Percentiles rank a stretch among this genome's conserved stretches.
Evolutionary conservation across 2,888 invertebrate species (phyloP).

Genomic region (Drosophila barbarae): DNA sequence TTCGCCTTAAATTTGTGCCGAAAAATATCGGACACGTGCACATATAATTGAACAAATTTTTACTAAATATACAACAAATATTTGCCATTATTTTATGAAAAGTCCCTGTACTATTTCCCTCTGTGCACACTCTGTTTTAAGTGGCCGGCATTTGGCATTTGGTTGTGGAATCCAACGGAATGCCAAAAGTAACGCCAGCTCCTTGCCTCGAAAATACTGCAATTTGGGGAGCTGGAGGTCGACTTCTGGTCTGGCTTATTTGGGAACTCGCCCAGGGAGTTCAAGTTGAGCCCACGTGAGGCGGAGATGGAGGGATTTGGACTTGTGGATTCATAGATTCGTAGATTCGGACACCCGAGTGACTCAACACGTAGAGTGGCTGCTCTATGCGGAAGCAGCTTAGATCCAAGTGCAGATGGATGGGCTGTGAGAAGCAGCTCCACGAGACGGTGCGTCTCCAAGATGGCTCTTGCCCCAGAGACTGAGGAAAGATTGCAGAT

Average conservation of each 20-base stretch:
- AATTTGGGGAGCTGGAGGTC: conserved; percentile 39
- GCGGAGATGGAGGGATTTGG: not conserved
- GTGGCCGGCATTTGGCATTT: conserved; percentile 58
- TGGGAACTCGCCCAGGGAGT: conserved; percentile 29
- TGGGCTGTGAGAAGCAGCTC: conserved; percentile 14
- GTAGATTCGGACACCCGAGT: not conserved
- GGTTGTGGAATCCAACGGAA: conserved; percentile 61
- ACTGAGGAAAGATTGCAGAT: conserved; percentile 9
- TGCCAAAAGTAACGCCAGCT: conserved; percentile 44
- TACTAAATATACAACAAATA: too few relatives aligned
- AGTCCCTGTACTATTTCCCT: not conserved
- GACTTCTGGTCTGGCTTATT: conserved; percentile 14
- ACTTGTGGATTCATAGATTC: not conserved
- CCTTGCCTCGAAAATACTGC: conserved; percentile 31
- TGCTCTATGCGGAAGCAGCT: conserved; percentile 30
- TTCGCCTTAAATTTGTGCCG: too few relatives aligned
- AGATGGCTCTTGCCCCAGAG: not conserved
- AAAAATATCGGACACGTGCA: too few relatives aligned
- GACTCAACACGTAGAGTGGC: conserved; percentile 23
- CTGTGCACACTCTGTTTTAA: conserved; percentile 7
- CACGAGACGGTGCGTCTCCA: conserved; percentile 12
- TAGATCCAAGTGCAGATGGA: conserved; percentile 13
- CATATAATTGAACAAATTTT: too few relatives aligned
- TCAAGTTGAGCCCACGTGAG: conserved; percentile 39
- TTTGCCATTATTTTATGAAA: too few relatives aligned